Percentiles rank a stretch among this genome's conserved stretches.
phyloP scores from a whole-genome alignment of 2,888 invertebrate species.

The Eubasilissa splendida region DNA sequence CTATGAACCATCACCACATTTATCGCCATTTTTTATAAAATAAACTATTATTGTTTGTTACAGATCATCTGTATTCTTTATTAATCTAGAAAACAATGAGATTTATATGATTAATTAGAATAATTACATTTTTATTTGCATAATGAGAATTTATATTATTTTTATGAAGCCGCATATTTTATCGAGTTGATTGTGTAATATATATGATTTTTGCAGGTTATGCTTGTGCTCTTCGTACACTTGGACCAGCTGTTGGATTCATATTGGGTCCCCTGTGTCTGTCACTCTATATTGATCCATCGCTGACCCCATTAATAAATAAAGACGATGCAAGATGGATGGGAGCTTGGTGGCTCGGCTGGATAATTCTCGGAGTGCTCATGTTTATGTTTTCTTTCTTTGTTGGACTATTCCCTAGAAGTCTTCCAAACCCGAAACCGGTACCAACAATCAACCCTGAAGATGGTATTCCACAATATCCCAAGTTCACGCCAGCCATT shows the following conservation, averaged over 20 bases:
- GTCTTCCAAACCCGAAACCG: slow-evolving; percentile 67
- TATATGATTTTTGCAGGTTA: slow-evolving; percentile 63
- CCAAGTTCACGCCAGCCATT: slow-evolving; percentile 59
- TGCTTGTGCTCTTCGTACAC: slow-evolving; percentile 69
- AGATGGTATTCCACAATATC: slow-evolving; percentile 54
- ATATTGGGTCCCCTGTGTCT: slow-evolving; percentile 68
- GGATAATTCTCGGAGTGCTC: slow-evolving; percentile 71
- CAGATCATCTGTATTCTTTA: too few relatives aligned
- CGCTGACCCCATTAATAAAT: slow-evolving; percentile 74
- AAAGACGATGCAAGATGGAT: slow-evolving; percentile 79
- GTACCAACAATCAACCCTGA: slow-evolving; percentile 45
- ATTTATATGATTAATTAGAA: too few relatives aligned
- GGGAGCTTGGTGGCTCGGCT: slow-evolving; percentile 86
- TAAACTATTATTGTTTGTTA: too few relatives aligned
- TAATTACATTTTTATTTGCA: too few relatives aligned
- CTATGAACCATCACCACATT: too few relatives aligned
- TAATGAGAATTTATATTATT: too few relatives aligned
- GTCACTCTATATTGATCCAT: slow-evolving; percentile 72
- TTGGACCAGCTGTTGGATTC: slow-evolving; percentile 76
- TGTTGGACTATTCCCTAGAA: slow-evolving; percentile 77
- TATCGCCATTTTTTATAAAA: too few relatives aligned
- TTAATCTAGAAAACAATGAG: too few relatives aligned
- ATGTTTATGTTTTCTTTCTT: slow-evolving; percentile 76
- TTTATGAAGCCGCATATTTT: too few relatives aligned
- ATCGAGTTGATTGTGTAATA: background rate